Evolutionary conservation across 2,888 invertebrate species (phyloP).

Genomic region (Podotricha telesiphe): DNA sequence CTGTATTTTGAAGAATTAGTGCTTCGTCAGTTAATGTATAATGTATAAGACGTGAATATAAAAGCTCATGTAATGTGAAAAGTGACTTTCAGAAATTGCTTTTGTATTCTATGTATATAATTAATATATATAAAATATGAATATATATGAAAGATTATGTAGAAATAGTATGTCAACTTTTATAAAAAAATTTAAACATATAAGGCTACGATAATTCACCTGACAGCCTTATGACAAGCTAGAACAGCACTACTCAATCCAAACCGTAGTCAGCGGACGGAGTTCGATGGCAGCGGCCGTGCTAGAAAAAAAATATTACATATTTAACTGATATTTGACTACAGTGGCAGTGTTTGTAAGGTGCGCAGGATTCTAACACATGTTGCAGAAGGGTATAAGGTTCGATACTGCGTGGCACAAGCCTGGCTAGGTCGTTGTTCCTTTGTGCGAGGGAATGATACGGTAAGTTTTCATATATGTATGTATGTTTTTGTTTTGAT

Average conservation of each 20-base stretch:
- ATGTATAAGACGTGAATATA: no score
- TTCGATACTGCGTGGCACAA: slow-evolving; percentile 79
- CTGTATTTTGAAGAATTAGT: no score
- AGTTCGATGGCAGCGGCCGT: slow-evolving; percentile 68
- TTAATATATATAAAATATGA: no score
- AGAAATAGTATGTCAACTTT: no score
- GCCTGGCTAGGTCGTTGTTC: slow-evolving; percentile 72
- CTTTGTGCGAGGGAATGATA: slow-evolving; percentile 75
- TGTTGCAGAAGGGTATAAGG: slow-evolving; percentile 76
- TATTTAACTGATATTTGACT: slow-evolving; percentile 48
- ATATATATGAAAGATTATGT: no score
- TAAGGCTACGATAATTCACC: slow-evolving; percentile 20
- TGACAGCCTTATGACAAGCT: slow-evolving; percentile 23
- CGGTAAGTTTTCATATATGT: slow-evolving; percentile 62
- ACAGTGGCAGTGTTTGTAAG: slow-evolving; percentile 47
- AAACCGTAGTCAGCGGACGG: slow-evolving; percentile 64
- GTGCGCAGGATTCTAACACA: slow-evolving; percentile 72
- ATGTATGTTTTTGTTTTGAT: neutral
- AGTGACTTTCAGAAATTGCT: no score
- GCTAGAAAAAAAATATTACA: slow-evolving; percentile 40
- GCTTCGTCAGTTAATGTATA: no score
- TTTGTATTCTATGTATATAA: no score
- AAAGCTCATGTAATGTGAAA: no score
- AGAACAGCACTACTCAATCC: slow-evolving; percentile 56
- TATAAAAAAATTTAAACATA: no score